Evolutionary conservation across 2,113 vertebrate species (phyloP).

Genomic region (Xiphophorus couchianus): DNA sequence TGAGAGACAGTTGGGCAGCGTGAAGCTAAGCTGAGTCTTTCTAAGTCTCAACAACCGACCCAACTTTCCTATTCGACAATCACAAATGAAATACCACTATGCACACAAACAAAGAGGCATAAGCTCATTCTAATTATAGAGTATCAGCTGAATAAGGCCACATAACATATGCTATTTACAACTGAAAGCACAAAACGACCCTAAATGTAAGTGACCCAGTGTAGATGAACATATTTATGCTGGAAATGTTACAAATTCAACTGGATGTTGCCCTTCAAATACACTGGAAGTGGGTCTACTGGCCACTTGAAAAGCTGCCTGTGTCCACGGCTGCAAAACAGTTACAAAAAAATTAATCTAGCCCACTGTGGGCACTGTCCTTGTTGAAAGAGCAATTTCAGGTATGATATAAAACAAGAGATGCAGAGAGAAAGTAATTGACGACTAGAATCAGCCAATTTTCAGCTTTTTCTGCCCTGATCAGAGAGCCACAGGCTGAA

Average conservation of each 20-base stretch:
- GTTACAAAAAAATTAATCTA: neutral
- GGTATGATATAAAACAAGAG: neutral
- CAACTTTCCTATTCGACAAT: neutral
- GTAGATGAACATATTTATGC: constrained; percentile 26
- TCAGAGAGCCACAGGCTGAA: neutral
- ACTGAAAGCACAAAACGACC: neutral
- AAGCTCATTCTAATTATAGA: neutral
- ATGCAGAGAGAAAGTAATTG: neutral
- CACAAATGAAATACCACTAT: neutral
- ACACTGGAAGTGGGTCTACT: constrained; percentile 64
- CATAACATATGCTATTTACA: neutral
- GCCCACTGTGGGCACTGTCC: neutral
- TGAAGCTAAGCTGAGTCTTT: constrained; percentile 17
- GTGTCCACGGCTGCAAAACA: constrained; percentile 2
- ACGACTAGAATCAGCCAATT: neutral
- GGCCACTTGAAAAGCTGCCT: constrained; percentile 13
- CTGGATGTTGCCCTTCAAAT: constrained; percentile 58
- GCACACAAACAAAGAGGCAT: neutral
- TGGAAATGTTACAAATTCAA: constrained; percentile 38
- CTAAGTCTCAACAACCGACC: neutral
- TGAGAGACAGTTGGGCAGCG: constrained; percentile 2
- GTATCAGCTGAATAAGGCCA: neutral
- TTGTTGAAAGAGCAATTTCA: neutral
- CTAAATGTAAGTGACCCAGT: too few relatives aligned
- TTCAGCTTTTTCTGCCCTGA: neutral